Base-by-base conservation (phyloP, 2,888 invertebrate species). In the Agrotis clavis region DNA sequence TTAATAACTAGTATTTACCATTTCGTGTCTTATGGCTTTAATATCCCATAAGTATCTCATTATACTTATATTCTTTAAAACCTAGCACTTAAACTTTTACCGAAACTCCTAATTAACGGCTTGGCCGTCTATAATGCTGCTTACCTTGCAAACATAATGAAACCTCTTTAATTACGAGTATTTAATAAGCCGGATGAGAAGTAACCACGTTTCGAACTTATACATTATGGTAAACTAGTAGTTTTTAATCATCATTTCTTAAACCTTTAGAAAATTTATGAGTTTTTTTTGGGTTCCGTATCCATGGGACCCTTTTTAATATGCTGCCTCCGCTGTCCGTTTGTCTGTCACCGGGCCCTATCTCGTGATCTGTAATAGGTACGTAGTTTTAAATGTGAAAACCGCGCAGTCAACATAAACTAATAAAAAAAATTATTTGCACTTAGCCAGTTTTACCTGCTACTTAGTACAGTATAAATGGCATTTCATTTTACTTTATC, bases 121-220 rank as follows among this genome's bases (percentile, higher is more conserved):
- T 19, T 1, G 7, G 0, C 11, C 19, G 18, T 14, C 30, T 67
- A 48, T 4, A 60, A 48, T 25, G 60, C 71, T 54, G 56, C 68
- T 81, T 47, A 81, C 79, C 81, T 80, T 69, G 69, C 56, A 30
- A n/a, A 25, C 18, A 45, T 59, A 64, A 62, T 21, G 45, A 57
- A 71, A 35, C 18, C 9, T 45, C 18, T 48, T 41, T 57, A 63
- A 19, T 13, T 35, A 41, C 2, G 4, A 5, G 19, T 50, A 48
- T n/a, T n/a, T n/a, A n/a, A n/a, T 13, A 57, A 19, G 57, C 54
- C 70, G 70, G 60, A 79, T 74, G 59, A 70, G 47, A 66, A 67
- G n/a, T 54, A 69, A 72, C 61, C n/a, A 61, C 41, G 21, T 53
- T 21, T 21, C 1, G 51, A 56, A 60, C 14, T 19, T 61, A 50